Percentiles rank a stretch among this genome's conserved stretches.
phyloP scores from a whole-genome alignment of 2,888 invertebrate species.

The Cataglyphis altisquamis region DNA sequence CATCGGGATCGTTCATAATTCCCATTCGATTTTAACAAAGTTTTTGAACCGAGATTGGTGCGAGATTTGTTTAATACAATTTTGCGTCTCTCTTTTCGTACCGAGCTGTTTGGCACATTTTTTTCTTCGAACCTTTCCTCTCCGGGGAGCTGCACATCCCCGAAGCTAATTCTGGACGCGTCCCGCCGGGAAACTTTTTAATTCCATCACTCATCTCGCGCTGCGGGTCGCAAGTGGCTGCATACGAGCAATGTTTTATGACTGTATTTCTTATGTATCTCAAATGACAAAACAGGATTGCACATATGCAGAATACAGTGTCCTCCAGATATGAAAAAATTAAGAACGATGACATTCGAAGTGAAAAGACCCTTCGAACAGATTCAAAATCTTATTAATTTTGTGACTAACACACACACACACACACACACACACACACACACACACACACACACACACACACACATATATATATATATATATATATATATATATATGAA shows the following conservation, averaged over 20 bases:
- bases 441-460: too few species aligned
- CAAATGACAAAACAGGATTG: slow-evolving; percentile 5
- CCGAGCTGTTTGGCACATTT: not conserved
- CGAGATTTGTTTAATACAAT: slow-evolving; percentile 77
- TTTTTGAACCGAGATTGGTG: slow-evolving; percentile 70
- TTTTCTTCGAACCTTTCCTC: not conserved
- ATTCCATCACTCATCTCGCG: slow-evolving; percentile 56
- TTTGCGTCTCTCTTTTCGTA: slow-evolving; percentile 59
- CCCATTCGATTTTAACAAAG: slow-evolving; percentile 81
- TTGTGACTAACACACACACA: not conserved
- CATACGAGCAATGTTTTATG: slow-evolving; percentile 15
- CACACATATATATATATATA: too few species aligned
- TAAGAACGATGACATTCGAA: not conserved
- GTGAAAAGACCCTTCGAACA: not conserved
- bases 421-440: too few species aligned
- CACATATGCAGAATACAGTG: not conserved
- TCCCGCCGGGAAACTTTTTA: slow-evolving; percentile 62
- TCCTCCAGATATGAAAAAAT: not conserved
- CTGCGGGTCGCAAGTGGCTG: not conserved
- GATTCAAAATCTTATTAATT: not conserved
- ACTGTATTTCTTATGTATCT: slow-evolving; percentile 15
- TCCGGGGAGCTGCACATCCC: slow-evolving; percentile 9
- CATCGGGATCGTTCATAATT: slow-evolving; percentile 79
- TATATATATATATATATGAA: not conserved
- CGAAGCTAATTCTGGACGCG: slow-evolving; percentile 51